These are phyloP conservation scores for Tipula confusa DNA, from an alignment of 2,888 invertebrate species.

Conservation along the genomic window DNA sequence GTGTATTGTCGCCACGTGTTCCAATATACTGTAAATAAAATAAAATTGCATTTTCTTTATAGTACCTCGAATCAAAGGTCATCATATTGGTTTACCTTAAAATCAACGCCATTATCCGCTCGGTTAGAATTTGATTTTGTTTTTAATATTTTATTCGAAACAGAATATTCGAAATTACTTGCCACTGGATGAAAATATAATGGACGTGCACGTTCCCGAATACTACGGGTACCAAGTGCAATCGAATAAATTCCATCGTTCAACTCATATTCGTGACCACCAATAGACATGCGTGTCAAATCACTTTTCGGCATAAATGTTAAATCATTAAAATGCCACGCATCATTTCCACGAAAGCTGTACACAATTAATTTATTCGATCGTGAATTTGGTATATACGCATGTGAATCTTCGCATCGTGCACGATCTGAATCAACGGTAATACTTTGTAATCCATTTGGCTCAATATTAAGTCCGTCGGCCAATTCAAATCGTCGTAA, in stretches of 20 bases:
- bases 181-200: conserved; percentile 77
- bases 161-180: conserved; percentile 60
- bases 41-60: background rate
- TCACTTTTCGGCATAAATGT: background rate
- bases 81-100: conserved; percentile 39
- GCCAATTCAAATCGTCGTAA: conserved; percentile 55
- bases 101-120: conserved; percentile 48
- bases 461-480: conserved; percentile 45
- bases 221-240: conserved; percentile 54
- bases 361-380: conserved; percentile 48
- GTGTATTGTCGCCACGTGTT: conserved; percentile 59
- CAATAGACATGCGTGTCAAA: background rate
- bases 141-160: conserved; percentile 60
- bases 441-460: conserved; percentile 57
- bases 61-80: background rate
- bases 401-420: conserved; percentile 61
- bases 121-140: conserved; percentile 53
- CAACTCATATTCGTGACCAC: background rate
- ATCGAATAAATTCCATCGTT: conserved; percentile 75
- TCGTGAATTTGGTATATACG: conserved; percentile 59
- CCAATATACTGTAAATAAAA: conserved; percentile 55
- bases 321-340: conserved; percentile 53
- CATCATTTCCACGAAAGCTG: conserved; percentile 55
- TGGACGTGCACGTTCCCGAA: conserved; percentile 55
- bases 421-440: conserved; percentile 58